Evolutionary conservation across 2,888 invertebrate genomes (phyloP).

Genomic region (Erpobdella octoculata): DNA sequence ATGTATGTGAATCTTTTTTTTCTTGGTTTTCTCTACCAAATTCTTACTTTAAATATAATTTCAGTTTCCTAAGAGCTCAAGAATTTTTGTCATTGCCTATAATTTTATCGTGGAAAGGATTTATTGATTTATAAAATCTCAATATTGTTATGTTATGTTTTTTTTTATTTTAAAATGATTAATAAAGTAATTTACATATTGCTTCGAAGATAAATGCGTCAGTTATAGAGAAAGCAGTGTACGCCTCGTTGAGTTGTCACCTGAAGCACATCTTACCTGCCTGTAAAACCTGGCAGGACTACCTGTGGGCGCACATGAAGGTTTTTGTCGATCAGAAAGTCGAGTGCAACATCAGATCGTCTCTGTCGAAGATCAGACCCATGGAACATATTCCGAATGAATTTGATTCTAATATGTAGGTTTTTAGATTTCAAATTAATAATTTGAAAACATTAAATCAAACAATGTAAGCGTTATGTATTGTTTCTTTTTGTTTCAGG

Average conservation of each 20-base stretch:
- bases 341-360: conserved; percentile 64
- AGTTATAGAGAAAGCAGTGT: conserved; percentile 60
- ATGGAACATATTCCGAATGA: conserved; percentile 4
- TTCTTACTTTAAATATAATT: neutral
- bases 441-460: neutral
- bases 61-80: too few species aligned
- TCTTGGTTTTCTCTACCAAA: neutral
- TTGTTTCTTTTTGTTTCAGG: conserved; percentile 51
- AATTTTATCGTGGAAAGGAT: too few species aligned
- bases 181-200: too few species aligned
- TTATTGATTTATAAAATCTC: too few species aligned
- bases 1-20: conserved; percentile 40
- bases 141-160: too few species aligned
- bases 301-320: conserved; percentile 74
- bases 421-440: neutral
- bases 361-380: neutral
- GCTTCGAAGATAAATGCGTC: neutral
- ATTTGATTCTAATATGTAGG: neutral
- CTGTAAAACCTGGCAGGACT: conserved; percentile 77
- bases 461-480: neutral
- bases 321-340: conserved; percentile 74
- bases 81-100: neutral
- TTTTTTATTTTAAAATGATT: too few species aligned
- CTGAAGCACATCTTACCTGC: conserved; percentile 67
- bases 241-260: conserved; percentile 75